These are phyloP conservation scores for Tenthredo amoena DNA, from an alignment of 2,888 invertebrate species.

Conservation along the genomic window DNA sequence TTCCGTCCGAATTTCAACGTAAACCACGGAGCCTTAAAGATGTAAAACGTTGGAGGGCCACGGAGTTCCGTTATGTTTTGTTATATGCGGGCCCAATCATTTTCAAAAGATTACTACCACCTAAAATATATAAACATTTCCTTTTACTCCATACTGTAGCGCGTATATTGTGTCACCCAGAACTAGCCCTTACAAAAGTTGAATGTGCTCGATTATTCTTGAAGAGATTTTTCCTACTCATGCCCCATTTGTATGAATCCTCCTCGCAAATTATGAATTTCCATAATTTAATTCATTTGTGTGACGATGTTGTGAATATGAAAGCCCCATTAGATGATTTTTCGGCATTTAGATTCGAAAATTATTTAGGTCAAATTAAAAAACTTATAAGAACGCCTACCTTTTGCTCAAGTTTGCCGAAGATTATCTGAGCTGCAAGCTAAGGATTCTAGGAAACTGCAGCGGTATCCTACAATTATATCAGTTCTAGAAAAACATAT, in stretches of 20 bases:
- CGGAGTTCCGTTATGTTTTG: conserved; percentile 57
- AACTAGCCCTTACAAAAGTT: not conserved
- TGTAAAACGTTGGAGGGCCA: conserved; percentile 57
- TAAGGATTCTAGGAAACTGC: not conserved
- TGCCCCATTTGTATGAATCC: conserved; percentile 39
- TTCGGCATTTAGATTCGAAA: conserved; percentile 52
- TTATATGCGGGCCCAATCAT: conserved; percentile 53
- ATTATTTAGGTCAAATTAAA: conserved; percentile 47
- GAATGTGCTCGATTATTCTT: conserved; percentile 38
- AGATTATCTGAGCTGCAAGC: conserved; percentile 29
- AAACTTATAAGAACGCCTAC: conserved; percentile 36
- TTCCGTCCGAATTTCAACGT: conserved; percentile 56
- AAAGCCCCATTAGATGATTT: not conserved
- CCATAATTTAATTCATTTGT: conserved; percentile 56
- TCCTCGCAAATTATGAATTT: conserved; percentile 50
- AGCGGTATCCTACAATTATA: not conserved
- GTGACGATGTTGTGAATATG: conserved; percentile 53
- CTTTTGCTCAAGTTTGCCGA: conserved; percentile 43
- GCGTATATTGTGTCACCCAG: conserved; percentile 49
- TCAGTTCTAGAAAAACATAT: not conserved
- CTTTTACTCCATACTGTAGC: conserved; percentile 40
- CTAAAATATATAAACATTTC: conserved; percentile 47
- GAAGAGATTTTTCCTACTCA: conserved; percentile 25
- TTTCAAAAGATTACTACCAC: conserved; percentile 37
- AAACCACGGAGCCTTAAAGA: conserved; percentile 53